Base-by-base conservation (phyloP, 2,113 vertebrate species). In the Cheirogaleus medius region DNA sequence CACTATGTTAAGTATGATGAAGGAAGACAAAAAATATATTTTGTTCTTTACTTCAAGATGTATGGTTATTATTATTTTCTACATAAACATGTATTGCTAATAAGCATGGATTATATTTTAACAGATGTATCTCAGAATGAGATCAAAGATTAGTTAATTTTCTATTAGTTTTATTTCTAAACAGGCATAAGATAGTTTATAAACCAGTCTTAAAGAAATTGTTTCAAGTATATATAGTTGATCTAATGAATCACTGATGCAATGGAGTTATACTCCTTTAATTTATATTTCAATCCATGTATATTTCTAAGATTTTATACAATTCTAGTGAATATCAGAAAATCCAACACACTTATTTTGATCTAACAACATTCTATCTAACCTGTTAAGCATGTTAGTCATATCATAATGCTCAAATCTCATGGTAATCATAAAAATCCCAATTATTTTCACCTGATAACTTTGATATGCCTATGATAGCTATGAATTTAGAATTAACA, bases 401-500 rank as follows among this genome's bases (percentile, higher is more conserved):
- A 34, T 58, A 80, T 60, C 39, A 81, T 5, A 90, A 39, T 32
- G 23, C 5, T 47, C 13, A 80, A 80, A 58, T 81, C 14, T 91
- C 29, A 85, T 25, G 17, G 7, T 27, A 93, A 29, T 34, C 2
- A 44, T 71, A 77, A 71, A 94, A 87, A 37, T 74, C 15, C 32
- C n/a, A 90, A 17, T 87, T 71, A 87, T 25, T 85, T 25, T 85
- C 37, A 68, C 27, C 32, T 82, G 12, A 47, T 81, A 90, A 86
- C 15, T 73, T 91, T 92, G 64, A 80, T 92, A 81, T 87, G 32
- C 4, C 7, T 96, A 86, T 64, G 78, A 90, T 54, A 90, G 6
- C 8, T 81, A 89, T 32, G 11, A 69, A 96, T 63, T 74, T 96
- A 52, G 56, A 97, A 89, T 85, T 95, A 29, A 27, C 2, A 34